Conservation (phyloP, 2,113 vertebrate genomes). For the Burhinus bistriatus region DNA sequence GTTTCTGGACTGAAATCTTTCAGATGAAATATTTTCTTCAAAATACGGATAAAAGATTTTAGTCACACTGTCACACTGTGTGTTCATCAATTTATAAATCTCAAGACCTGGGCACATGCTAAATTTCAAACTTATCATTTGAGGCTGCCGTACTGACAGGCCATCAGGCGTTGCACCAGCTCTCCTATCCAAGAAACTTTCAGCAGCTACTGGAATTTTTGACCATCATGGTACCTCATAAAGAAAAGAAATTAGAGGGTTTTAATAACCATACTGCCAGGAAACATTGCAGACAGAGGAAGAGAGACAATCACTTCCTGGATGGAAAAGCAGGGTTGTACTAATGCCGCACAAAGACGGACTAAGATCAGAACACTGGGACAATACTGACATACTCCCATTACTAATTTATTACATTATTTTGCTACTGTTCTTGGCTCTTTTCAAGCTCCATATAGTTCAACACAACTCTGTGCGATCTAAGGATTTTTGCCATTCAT, state of each 20-base stretch:
- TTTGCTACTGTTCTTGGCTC: background rate
- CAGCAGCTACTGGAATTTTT: background rate
- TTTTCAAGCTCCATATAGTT: background rate
- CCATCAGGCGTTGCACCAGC: background rate
- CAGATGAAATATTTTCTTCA: background rate
- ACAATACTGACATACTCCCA: background rate
- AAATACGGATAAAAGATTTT: background rate
- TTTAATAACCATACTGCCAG: background rate
- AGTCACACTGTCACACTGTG: background rate
- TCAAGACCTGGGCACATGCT: background rate
- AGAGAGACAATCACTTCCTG: background rate
- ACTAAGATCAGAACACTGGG: background rate
- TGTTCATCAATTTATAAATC: background rate
- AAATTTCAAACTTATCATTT: background rate
- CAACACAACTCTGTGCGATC: background rate
- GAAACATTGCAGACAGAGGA: background rate
- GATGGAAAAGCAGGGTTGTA: background rate
- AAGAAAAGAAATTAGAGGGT: background rate
- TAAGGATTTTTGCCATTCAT: background rate
- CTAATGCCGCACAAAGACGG: background rate
- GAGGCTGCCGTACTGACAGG: background rate
- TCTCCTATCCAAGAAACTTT: background rate
- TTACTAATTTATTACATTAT: background rate
- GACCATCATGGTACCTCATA: constrained; percentile 7
- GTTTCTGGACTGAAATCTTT: background rate